These are phyloP conservation scores for Sesia apiformis DNA, from an alignment of 2,888 invertebrate genomes.

Conservation along the genomic window DNA sequence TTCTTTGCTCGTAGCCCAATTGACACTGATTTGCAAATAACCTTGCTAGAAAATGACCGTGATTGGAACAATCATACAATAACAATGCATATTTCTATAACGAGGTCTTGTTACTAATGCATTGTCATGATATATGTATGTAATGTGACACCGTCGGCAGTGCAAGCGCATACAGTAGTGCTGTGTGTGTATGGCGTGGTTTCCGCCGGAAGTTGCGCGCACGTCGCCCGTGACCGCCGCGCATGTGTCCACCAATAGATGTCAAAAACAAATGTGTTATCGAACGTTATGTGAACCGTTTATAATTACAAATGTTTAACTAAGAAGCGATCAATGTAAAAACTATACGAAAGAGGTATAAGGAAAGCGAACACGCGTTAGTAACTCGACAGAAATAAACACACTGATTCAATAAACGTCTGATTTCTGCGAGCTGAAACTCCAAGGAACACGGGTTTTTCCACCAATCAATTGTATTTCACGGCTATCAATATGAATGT, in stretches of 20 bases:
- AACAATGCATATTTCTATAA: constrained; percentile 19
- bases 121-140: constrained; percentile 13
- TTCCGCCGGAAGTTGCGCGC: constrained; percentile 68
- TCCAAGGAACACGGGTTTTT: too few species aligned
- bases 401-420: too few species aligned
- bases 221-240: constrained; percentile 62
- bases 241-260: constrained; percentile 17
- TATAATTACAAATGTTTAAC: too few species aligned
- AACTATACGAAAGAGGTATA: too few species aligned
- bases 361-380: too few species aligned
- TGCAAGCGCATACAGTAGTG: background rate
- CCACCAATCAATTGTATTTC: too few species aligned
- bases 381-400: too few species aligned
- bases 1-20: constrained; percentile 24
- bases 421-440: too few species aligned
- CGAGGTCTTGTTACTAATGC: constrained; percentile 27
- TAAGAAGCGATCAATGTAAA: too few species aligned
- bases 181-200: constrained; percentile 38
- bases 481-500: too few species aligned
- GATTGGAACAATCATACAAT: constrained; percentile 29
- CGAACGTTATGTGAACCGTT: background rate
- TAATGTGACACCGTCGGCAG: background rate
- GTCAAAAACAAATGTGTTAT: background rate
- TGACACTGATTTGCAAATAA: constrained; percentile 45
- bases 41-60: constrained; percentile 37